Evolutionary conservation across 2,888 invertebrate species (phyloP), one percentile per base, ranked within the genome.

Genomic region (Drosophila affinis): DNA sequence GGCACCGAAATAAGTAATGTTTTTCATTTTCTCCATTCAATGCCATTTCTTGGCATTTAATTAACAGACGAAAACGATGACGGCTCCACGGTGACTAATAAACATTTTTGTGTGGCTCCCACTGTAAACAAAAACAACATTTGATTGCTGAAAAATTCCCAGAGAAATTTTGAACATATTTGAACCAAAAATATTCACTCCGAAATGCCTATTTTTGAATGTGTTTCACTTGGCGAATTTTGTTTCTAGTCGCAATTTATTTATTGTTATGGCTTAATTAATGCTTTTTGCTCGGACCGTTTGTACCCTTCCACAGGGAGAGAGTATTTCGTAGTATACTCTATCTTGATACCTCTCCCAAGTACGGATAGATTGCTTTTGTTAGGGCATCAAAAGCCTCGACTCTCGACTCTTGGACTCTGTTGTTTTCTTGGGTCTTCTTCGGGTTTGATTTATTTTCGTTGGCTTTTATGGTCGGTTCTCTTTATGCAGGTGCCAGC

Each of bases 221-320:
- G 49, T 29, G 49, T 29, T 49, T 32, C 18, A 18, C 44, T 32
- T n/a, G 51, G 51, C 21, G 29, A 34, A 55, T 49, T 62, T 47
- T 34, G 21, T 21, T 47, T 7, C 9, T 7, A 9, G 29, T 29
- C 29, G 7, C 29, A 47, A 65, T 63, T 87, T 67, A 75, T 82
- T 83, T 67, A 75, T 82, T 83, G 81, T 80, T 80, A 74, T 67
- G 67, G 32, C 76, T 76, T 80, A 86, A 81, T 81, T 83, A 81
- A 86, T 74, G 72, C 63, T 61, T 61, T 64, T 60, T 14, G 7
- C 39, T 39, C 6, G 39, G 39, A 14, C 34, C 14, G 34, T 12
- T 2, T 14, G 39, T 39, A 39, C 39, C 6, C 39, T 39, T 14
- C n/a, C 3, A n/a, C n/a, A n/a, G n/a, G n/a, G 3, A 14, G n/a